Conservation (phyloP, 2,888 invertebrate genomes). For the Oxystoma pomonae region DNA sequence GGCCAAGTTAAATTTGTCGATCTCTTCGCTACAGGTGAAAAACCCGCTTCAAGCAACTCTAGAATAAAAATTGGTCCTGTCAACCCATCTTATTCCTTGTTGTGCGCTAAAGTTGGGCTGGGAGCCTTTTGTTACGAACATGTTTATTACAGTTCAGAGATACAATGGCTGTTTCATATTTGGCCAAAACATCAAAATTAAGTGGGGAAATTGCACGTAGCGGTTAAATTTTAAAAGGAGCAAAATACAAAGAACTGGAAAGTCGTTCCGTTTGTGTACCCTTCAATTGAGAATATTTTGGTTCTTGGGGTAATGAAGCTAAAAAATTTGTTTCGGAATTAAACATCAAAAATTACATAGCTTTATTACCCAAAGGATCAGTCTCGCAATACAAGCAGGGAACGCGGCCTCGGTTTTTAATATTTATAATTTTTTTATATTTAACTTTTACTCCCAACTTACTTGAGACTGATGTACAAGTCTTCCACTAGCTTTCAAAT, state of each 20-base stretch:
- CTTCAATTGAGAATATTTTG: not conserved
- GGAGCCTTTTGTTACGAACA: too few species aligned
- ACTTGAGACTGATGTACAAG: conserved; percentile 70
- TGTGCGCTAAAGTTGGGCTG: too few species aligned
- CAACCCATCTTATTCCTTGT: too few species aligned
- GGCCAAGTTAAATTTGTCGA: too few species aligned
- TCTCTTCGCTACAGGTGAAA: too few species aligned
- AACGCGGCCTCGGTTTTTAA: not conserved
- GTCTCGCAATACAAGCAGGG: not conserved
- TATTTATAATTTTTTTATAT: too few species aligned
- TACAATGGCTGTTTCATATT: not conserved
- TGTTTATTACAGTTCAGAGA: too few species aligned
- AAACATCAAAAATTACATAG: not conserved
- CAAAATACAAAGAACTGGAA: not conserved
- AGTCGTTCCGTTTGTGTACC: not conserved
- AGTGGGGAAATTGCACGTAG: not conserved
- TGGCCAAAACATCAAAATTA: not conserved
- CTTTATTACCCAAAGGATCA: not conserved
- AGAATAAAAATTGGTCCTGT: too few species aligned
- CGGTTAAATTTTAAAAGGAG: not conserved
- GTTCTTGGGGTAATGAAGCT: not conserved
- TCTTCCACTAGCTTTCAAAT: conserved; percentile 69
- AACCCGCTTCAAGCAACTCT: too few species aligned
- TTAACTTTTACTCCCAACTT: conserved; percentile 11
- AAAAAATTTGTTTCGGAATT: not conserved